Conservation (phyloP, 2,113 vertebrate species). For the Psilopsiagon aymara region DNA sequence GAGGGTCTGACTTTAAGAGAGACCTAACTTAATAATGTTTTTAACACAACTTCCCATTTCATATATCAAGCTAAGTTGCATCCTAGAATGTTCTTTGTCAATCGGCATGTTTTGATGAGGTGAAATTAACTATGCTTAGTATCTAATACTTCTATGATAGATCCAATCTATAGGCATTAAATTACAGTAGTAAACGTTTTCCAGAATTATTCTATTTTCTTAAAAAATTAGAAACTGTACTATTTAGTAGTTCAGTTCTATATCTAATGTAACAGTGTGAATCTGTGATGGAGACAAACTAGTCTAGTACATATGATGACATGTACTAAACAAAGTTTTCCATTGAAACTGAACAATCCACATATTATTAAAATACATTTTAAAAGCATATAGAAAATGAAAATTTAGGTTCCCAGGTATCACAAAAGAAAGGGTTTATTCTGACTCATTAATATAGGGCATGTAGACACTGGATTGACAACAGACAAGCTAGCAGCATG, state of each 20-base stretch:
- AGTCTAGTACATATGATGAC: background rate
- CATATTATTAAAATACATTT: background rate
- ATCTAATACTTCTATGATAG: background rate
- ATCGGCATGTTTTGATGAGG: background rate
- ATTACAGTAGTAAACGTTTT: background rate
- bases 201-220: slow-evolving; percentile 3
- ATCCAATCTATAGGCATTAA: background rate
- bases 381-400: background rate
- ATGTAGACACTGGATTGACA: background rate
- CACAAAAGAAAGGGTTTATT: background rate
- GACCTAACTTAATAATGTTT: slow-evolving; percentile 60
- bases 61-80: slow-evolving; percentile 34
- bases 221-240: too few species aligned
- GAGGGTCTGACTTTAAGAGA: slow-evolving; percentile 64
- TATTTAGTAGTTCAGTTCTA: background rate
- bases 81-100: slow-evolving; percentile 39
- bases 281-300: background rate
- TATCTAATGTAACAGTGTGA: background rate
- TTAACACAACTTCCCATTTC: slow-evolving; percentile 58
- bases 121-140: background rate
- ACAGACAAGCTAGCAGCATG: background rate
- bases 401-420: background rate
- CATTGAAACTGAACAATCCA: background rate
- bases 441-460: background rate
- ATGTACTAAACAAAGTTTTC: background rate